Evolutionary conservation across 2,888 invertebrate genomes (phyloP), one percentile per base, ranked within the genome.

Genomic region (Euplexia lucipara): DNA sequence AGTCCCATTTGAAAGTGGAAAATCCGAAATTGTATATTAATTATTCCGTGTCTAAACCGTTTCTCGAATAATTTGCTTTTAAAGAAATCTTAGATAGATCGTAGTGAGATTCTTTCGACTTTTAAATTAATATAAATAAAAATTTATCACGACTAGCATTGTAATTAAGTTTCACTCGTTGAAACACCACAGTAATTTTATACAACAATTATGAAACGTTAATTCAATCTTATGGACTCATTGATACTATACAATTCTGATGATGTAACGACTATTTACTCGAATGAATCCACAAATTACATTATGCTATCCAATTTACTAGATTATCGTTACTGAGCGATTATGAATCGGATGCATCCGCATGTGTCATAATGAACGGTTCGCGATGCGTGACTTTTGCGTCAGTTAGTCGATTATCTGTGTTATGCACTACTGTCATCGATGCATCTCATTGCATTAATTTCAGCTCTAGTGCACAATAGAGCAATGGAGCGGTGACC

Each of bases 331-430:
- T 73, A 59, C 22, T 30, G 51, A 39, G 45, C 20, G 62, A 71
- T 73, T 65, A 73, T 70, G 71, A 72, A 59, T 74, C 57, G 59
- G 57, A 73, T 68, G 61, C 60, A 66, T 80, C 82, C 83, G 81
- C 63, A 67, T 84, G 54, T 84, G 81, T 70, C 77, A 79, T 83
- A 84, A 80, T 81, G 79, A 74, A 57, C n/a, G 34, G 34, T 14
- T 45, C 59, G 26, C 48, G 32, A 9, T 73, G 78, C 80, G 59
- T 75, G 69, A 67, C 65, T 59, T 66, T 76, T 74, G 57, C 68
- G 62, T 77, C 60, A 79, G 63, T 64, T 30, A 65, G 52, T 60
- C 63, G 41, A 78, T 72, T 66, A 67, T 63, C 67, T 42, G 49
- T 70, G 75, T 72, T 74, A 76, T 63, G 62, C 51, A 72, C 52